Base-by-base conservation (phyloP, 2,888 invertebrate species). In the Sminthurides aquaticus region DNA sequence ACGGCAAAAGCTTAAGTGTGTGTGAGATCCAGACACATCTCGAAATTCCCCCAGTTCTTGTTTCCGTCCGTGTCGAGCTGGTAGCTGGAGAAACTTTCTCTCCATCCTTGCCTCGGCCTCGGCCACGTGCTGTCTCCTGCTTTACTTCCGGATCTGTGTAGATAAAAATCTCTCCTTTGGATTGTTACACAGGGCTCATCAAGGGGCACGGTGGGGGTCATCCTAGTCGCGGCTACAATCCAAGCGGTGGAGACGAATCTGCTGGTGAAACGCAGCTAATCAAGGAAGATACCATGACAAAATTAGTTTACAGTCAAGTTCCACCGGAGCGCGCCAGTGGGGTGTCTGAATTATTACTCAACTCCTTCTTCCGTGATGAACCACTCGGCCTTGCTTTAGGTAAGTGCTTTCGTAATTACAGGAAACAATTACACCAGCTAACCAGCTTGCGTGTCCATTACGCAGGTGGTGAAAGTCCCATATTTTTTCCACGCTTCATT, bases 351-450 rank as follows among this genome's bases (percentile, higher is more conserved):
- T 62, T 69, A n/a, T 58, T 69, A 48, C 62, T 64, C 25, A 62
- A 63, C 48, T 69, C 69, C 24, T 69, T 69, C 63, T 69, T 69
- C 62, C 59, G 59, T 22, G 69, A 69, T 56, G 69, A 69, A 29
- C 62, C 69, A 15, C 66, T 69, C 24, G 66, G 67, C 28, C 57
- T 62, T 48, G 66, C 69, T 11, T 60, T 61, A 18, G 62, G 66
- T 64, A 58, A 54, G n/a, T 56, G 58, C 24, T 55, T 52, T 27
- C 11, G 15, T 11, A 43, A 43, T 43, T 11, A 8, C 43, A 43
- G 15, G 8, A 43, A 11, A 11, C 15, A 11, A 43, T 43, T 15
- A 15, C 11, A n/a, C n/a, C n/a, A n/a, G n/a, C n/a, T n/a, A n/a
- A n/a, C n/a, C n/a, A n/a, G n/a, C n/a, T n/a, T n/a, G n/a, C n/a